These are phyloP conservation scores for Enoplosus armatus DNA, from an alignment of 2,797 vertebrate species.

Conservation along the genomic window DNA sequence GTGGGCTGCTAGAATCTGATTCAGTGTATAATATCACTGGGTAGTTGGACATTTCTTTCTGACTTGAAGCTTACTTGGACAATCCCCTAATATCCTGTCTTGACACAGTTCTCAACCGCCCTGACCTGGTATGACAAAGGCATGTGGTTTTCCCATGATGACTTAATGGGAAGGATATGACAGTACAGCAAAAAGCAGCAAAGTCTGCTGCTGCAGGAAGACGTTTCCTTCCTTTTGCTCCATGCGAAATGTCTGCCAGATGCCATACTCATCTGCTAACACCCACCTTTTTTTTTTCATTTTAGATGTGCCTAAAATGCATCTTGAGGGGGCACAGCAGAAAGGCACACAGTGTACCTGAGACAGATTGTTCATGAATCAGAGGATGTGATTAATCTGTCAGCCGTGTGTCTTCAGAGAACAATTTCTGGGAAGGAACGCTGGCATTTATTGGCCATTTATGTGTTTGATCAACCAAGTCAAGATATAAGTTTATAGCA, in stretches of 20 bases:
- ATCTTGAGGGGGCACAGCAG: conserved; percentile 23
- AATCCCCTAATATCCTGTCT: background rate
- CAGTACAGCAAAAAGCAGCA: conserved; percentile 32
- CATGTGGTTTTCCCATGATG: conserved; percentile 55
- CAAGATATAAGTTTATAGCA: background rate
- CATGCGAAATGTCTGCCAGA: conserved; percentile 45
- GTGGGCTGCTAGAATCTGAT: background rate
- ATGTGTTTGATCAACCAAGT: conserved; percentile 8
- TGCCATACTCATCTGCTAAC: conserved; percentile 37
- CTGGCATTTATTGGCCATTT: conserved; percentile 17
- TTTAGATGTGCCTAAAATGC: conserved; percentile 18
- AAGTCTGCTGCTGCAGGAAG: conserved; percentile 15
- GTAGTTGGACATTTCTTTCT: background rate
- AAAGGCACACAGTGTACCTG: conserved; percentile 56
- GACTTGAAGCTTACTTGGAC: background rate
- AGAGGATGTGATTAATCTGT: conserved; percentile 33
- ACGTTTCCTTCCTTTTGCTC: conserved; percentile 48
- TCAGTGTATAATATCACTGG: background rate
- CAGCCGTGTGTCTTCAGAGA: background rate
- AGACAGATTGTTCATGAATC: conserved; percentile 17
- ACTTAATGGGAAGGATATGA: conserved; percentile 58
- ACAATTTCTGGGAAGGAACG: background rate
- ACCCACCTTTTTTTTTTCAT: background rate
- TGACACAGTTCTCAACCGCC: background rate
- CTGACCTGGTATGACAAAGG: background rate